Conservation (phyloP, 2,888 invertebrate genomes). For the Lasius platythorax region DNA sequence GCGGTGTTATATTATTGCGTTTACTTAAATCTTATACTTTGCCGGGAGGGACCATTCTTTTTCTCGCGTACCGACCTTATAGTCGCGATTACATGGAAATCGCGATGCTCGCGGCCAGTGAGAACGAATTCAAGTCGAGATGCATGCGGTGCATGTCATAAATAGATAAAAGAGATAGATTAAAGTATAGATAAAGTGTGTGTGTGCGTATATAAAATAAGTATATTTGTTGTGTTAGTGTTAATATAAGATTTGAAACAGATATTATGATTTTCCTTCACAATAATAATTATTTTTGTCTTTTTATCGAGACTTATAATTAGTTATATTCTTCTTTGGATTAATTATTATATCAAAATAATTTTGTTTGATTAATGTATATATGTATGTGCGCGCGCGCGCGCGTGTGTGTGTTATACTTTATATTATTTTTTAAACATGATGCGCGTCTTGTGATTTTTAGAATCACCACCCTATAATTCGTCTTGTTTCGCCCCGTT, state of each 20-base stretch:
- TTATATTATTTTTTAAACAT: conserved; percentile 12
- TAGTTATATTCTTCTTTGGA: not conserved
- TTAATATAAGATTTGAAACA: not conserved
- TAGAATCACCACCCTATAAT: conserved; percentile 1
- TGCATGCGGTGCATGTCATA: not conserved
- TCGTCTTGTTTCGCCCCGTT: conserved; percentile 14
- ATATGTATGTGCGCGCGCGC: no score
- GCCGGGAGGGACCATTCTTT: not conserved
- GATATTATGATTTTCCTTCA: not conserved
- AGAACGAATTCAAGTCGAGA: conserved; percentile 7
- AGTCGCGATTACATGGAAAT: conserved; percentile 33
- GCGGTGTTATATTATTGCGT: conserved; percentile 25
- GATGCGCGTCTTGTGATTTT: not conserved
- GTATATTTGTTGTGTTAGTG: not conserved
- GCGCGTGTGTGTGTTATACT: not conserved
- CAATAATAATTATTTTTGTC: not conserved
- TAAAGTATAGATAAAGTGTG: conserved; percentile 2
- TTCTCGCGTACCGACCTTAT: conserved; percentile 12
- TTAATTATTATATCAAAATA: not conserved
- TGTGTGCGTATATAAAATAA: not conserved
- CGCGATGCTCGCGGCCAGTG: not conserved
- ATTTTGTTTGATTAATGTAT: not conserved
- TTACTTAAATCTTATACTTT: conserved; percentile 44
- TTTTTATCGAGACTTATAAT: not conserved
- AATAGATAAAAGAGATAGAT: conserved; percentile 11